phyloP scores from a whole-genome alignment of 1,140 invertebrate genomes.

The Stegodyphus mimosarum region DNA sequence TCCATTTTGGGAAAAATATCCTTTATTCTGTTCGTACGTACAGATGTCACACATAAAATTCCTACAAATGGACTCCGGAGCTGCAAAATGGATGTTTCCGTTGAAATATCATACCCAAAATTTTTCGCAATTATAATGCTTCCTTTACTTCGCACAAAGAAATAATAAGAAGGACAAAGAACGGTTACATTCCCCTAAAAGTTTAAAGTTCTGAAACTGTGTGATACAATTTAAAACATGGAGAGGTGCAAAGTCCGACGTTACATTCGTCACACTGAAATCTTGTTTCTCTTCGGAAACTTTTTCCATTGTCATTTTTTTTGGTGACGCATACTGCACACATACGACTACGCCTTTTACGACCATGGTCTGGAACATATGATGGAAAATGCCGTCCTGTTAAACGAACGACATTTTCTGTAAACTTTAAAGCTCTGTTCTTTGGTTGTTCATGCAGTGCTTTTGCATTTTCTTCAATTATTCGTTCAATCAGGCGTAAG shows the following conservation, averaged over 20 bases:
- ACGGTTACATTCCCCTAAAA: too few species aligned
- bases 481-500: neutral
- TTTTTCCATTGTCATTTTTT: neutral
- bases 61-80: too few species aligned
- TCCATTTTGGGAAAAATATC: too few species aligned
- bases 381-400: slow-evolving; percentile 4
- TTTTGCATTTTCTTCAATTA: neutral
- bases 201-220: neutral
- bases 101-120: too few species aligned
- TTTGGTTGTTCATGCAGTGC: too few species aligned
- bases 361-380: neutral
- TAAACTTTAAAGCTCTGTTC: too few species aligned
- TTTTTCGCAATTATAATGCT: too few species aligned
- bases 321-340: neutral
- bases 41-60: too few species aligned
- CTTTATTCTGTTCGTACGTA: too few species aligned
- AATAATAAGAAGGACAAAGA: neutral
- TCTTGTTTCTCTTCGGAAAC: neutral
- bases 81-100: too few species aligned
- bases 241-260: neutral
- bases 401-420: neutral
- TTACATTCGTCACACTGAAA: neutral
- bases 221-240: too few species aligned
- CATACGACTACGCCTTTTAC: neutral
- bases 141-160: too few species aligned